Conservation (phyloP, 1,140 invertebrate species). For the Theocolax elegans region DNA sequence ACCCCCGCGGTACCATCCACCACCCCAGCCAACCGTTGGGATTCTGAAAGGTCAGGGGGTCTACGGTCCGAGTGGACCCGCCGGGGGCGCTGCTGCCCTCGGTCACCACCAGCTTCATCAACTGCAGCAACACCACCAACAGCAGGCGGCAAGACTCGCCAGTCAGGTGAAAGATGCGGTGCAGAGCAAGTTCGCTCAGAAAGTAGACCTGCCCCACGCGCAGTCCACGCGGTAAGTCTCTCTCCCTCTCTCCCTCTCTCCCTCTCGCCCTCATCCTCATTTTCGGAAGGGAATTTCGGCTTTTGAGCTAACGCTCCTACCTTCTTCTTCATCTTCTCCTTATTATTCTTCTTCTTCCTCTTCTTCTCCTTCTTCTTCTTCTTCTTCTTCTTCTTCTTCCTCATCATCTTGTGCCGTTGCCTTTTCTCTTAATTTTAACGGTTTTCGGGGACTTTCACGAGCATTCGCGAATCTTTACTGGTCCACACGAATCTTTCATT, state of each 20-base stretch:
- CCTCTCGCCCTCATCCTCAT: background rate
- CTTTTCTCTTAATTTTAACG: too few species aligned
- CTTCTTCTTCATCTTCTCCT: background rate
- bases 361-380: too few species aligned
- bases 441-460: too few species aligned
- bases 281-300: too few species aligned
- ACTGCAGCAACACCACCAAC: slow-evolving; percentile 39
- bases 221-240: slow-evolving; percentile 22
- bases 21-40: slow-evolving; percentile 70
- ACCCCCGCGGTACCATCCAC: slow-evolving; percentile 75
- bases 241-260: background rate
- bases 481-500: too few species aligned
- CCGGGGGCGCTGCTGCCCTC: background rate
- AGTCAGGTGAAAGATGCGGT: slow-evolving; percentile 58
- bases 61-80: background rate
- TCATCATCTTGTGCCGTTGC: too few species aligned
- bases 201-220: slow-evolving; percentile 53
- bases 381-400: background rate
- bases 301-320: background rate
- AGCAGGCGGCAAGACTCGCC: slow-evolving; percentile 33
- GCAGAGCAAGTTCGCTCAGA: slow-evolving; percentile 57
- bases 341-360: background rate
- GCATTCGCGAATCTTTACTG: too few species aligned
- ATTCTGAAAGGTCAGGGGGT: slow-evolving; percentile 65
- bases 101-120: slow-evolving; percentile 46